Evolutionary conservation across 2,888 invertebrate species (phyloP).

Genomic region (Sphinx pinastri): DNA sequence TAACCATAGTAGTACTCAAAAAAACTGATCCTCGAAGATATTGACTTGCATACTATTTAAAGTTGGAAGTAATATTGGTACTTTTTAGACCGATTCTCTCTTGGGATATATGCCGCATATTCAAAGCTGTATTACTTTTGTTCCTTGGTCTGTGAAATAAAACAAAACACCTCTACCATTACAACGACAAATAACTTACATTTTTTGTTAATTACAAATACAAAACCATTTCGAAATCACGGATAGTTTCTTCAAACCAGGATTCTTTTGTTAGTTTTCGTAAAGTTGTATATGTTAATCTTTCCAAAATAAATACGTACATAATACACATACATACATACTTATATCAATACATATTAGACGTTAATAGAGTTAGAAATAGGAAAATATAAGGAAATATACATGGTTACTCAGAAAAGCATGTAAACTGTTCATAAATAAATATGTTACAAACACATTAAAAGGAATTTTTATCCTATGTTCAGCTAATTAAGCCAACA

Average conservation of each 20-base stretch:
- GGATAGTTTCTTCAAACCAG: slow-evolving; percentile 38
- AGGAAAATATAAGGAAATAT: not conserved
- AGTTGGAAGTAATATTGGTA: no score
- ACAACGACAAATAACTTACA: slow-evolving; percentile 35
- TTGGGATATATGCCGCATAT: not conserved
- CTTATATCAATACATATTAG: slow-evolving; percentile 21
- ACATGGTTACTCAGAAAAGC: not conserved
- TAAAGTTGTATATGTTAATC: slow-evolving; percentile 39
- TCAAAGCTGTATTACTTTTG: not conserved
- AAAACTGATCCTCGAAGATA: no score
- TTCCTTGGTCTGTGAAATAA: not conserved
- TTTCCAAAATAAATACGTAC: slow-evolving; percentile 26
- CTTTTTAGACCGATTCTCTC: no score
- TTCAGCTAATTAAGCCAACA: not conserved
- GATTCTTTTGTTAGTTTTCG: slow-evolving; percentile 36
- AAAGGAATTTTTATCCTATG: not conserved
- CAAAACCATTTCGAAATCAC: slow-evolving; percentile 43
- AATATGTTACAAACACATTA: not conserved
- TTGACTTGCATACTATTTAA: no score
- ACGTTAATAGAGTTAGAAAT: slow-evolving; percentile 14
- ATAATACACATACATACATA: slow-evolving; percentile 19
- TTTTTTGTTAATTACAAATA: slow-evolving; percentile 63
- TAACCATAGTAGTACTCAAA: no score
- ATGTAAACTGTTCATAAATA: not conserved
- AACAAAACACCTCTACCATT: slow-evolving; percentile 11